phyloP scores from a whole-genome alignment of 1,140 invertebrate genomes.

The Nylanderia fulva region DNA sequence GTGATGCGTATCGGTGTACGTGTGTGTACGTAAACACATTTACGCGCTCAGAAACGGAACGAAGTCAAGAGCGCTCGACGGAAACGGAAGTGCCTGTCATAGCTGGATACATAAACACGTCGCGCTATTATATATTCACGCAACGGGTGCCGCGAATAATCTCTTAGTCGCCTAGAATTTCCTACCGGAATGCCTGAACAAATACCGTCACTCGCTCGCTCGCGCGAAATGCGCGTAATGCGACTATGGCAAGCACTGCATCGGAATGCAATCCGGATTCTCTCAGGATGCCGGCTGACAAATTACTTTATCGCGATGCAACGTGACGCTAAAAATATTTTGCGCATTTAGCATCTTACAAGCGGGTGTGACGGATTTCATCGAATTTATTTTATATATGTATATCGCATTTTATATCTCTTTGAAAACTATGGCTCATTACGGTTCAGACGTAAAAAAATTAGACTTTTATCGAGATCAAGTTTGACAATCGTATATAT shows the following conservation, averaged over 20 bases:
- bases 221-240: conserved; percentile 41
- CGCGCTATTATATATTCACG: conserved; percentile 82
- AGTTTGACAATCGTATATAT: neutral
- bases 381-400: neutral
- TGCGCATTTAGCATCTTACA: neutral
- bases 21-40: conserved; percentile 75
- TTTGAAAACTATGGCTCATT: neutral
- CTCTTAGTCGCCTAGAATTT: conserved; percentile 76
- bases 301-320: conserved; percentile 55
- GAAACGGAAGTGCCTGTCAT: conserved; percentile 85
- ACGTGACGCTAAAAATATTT: conserved; percentile 42
- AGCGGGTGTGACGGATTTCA: neutral
- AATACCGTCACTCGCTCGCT: conserved; percentile 66
- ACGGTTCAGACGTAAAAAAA: neutral
- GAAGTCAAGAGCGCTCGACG: conserved; percentile 78
- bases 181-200: conserved; percentile 75
- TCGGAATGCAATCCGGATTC: conserved; percentile 58
- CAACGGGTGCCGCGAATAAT: conserved; percentile 81
- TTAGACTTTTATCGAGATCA: neutral
- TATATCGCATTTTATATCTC: too few species aligned
- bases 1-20: conserved; percentile 43
- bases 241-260: conserved; percentile 51
- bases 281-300: conserved; percentile 50
- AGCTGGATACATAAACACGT: conserved; percentile 83
- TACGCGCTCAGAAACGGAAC: conserved; percentile 74